These are phyloP conservation scores for Penelope pileata DNA, from an alignment of 2,113 vertebrate species.

Conservation along the genomic window DNA sequence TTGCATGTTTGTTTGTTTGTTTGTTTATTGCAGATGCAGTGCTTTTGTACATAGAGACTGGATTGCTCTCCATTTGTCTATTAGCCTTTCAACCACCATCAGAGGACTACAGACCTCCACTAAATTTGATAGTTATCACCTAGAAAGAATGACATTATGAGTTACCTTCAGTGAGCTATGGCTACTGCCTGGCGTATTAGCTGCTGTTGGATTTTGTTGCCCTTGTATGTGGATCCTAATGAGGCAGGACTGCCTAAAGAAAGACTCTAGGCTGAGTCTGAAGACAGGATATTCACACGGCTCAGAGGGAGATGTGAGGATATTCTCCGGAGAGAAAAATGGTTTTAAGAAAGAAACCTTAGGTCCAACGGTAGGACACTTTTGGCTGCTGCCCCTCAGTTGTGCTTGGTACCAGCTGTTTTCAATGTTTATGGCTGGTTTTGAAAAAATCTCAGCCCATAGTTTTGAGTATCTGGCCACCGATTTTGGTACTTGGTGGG, in stretches of 20 bases:
- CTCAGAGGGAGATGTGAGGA: neutral
- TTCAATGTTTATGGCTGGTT: neutral
- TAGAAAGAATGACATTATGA: neutral
- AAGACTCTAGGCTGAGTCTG: neutral
- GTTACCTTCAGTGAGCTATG: neutral
- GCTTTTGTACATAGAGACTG: neutral
- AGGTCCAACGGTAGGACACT: neutral
- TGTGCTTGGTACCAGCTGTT: neutral
- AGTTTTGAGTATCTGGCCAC: neutral
- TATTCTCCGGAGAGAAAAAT: neutral
- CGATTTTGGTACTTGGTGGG: neutral
- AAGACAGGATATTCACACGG: neutral
- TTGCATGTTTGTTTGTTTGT: neutral
- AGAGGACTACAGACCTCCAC: neutral
- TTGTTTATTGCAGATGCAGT: neutral
- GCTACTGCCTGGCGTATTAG: neutral
- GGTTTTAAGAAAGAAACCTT: neutral
- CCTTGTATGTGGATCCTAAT: neutral
- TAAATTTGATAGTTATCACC: neutral
- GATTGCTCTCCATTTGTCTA: neutral
- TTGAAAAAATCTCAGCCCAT: neutral
- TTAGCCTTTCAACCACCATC: neutral
- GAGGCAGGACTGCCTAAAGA: neutral
- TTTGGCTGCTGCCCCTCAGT: neutral
- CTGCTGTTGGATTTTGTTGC: neutral